Evolutionary conservation across 1,140 invertebrate species (phyloP).

Genomic region (Cotesia chilonis): DNA sequence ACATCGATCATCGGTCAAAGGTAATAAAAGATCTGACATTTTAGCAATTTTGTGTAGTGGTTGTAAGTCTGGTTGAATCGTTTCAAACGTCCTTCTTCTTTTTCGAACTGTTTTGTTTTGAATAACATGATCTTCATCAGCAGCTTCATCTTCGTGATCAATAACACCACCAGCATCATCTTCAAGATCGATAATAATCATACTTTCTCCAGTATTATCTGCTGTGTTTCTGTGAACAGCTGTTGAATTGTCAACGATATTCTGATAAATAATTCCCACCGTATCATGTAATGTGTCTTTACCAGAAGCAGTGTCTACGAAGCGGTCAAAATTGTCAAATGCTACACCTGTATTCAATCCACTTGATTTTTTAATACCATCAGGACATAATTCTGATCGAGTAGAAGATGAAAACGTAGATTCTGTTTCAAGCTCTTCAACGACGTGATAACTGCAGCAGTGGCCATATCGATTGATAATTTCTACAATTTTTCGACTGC

Average conservation of each 20-base stretch:
- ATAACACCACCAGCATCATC: slow-evolving; percentile 41
- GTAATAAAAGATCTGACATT: no score
- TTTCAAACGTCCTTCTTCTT: no score
- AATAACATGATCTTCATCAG: no score
- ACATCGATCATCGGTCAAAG: no score
- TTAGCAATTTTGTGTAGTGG: no score
- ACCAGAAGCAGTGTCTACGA: slow-evolving; percentile 19
- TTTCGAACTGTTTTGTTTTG: no score
- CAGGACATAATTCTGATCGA: slow-evolving; percentile 42
- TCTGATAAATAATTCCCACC: slow-evolving; percentile 24
- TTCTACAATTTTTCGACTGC: slow-evolving; percentile 50
- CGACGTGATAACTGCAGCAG: slow-evolving; percentile 31
- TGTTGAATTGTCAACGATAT: not conserved
- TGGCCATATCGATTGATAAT: slow-evolving; percentile 33
- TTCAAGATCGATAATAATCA: no score
- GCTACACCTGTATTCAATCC: slow-evolving; percentile 46
- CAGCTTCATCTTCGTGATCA: slow-evolving; percentile 17
- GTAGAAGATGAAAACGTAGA: slow-evolving; percentile 33
- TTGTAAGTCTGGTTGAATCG: no score
- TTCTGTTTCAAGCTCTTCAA: slow-evolving; percentile 38
- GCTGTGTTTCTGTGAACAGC: no score
- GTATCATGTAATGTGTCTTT: slow-evolving; percentile 15
- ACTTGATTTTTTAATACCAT: slow-evolving; percentile 37
- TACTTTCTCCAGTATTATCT: no score
- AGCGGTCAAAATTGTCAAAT: slow-evolving; percentile 54